phyloP scores from a whole-genome alignment of 2,888 invertebrate species.

The Lepeophtheirus nordmannii region DNA sequence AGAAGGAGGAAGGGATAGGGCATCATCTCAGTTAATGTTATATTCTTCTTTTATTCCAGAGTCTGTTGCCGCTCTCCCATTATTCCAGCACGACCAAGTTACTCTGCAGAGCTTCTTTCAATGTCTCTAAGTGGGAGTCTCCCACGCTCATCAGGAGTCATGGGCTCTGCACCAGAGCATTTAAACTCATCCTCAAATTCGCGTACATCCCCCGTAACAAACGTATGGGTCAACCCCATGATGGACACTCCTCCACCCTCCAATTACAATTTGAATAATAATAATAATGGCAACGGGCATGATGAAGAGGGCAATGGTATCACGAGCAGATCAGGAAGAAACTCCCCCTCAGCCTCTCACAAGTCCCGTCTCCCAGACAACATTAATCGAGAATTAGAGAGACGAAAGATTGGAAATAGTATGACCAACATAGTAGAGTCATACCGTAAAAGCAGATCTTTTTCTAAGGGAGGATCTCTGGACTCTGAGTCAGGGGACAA shows the following conservation, averaged over 20 bases:
- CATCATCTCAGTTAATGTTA: too few species aligned
- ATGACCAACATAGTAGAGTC: not conserved
- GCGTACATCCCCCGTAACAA: slow-evolving; percentile 32
- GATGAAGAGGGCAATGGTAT: too few species aligned
- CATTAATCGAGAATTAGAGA: slow-evolving; percentile 49
- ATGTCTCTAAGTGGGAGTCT: slow-evolving; percentile 32
- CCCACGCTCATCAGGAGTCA: slow-evolving; percentile 24
- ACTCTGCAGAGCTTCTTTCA: slow-evolving; percentile 43
- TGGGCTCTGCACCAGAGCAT: slow-evolving; percentile 7
- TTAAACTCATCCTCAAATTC: slow-evolving; percentile 10
- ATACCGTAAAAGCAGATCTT: not conserved
- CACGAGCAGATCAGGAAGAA: slow-evolving; percentile 16
- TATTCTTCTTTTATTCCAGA: slow-evolving; percentile 35
- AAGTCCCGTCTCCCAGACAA: slow-evolving; percentile 43
- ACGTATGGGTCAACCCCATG: slow-evolving; percentile 57
- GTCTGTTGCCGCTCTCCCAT: slow-evolving; percentile 67
- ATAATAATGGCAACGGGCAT: not conserved
- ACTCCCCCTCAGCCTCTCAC: slow-evolving; percentile 30
- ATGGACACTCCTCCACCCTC: slow-evolving; percentile 29
- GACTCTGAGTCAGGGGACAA: not conserved
- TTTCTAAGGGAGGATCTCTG: not conserved
- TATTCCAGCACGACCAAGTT: slow-evolving; percentile 56
- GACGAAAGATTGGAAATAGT: slow-evolving; percentile 44
- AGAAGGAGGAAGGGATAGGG: too few species aligned
- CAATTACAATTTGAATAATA: slow-evolving; percentile 26